Evolutionary conservation across 1,140 invertebrate genomes (phyloP).

Genomic region (Drosophila prosaltans): DNA sequence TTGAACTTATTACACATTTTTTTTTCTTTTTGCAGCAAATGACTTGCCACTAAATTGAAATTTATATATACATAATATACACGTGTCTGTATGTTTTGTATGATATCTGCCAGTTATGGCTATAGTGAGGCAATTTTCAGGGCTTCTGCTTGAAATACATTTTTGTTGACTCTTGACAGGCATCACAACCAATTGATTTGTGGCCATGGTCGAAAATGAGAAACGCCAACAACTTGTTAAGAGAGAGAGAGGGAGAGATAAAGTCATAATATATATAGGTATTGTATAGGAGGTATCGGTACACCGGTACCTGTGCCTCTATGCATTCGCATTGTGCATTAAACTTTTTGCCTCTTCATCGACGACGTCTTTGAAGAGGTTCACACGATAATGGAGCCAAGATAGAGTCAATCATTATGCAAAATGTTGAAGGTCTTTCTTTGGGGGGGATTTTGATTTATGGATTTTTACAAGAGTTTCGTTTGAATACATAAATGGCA

Average conservation of each 20-base stretch:
- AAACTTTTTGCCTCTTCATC: background rate
- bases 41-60: constrained; percentile 34
- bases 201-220: constrained; percentile 26
- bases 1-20: constrained; percentile 53
- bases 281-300: too few species aligned
- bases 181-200: constrained; percentile 24
- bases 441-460: constrained; percentile 27
- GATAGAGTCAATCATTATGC: constrained; percentile 31
- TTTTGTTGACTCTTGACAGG: constrained; percentile 16
- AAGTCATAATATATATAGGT: constrained; percentile 5
- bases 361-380: constrained; percentile 10
- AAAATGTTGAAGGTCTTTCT: constrained; percentile 35
- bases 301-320: background rate
- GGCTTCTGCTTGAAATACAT: constrained; percentile 11
- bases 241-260: constrained; percentile 13
- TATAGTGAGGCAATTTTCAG: constrained; percentile 15
- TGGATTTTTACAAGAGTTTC: constrained; percentile 29
- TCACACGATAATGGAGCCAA: constrained; percentile 38
- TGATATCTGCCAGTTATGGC: constrained; percentile 19
- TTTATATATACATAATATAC: background rate
- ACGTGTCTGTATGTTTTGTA: too few species aligned
- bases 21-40: constrained; percentile 15
- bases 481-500: constrained; percentile 19
- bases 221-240: constrained; percentile 21
- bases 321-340: constrained; percentile 24